Evolutionary conservation across 2,888 invertebrate species (phyloP).

Genomic region (Coenonympha glycerion): DNA sequence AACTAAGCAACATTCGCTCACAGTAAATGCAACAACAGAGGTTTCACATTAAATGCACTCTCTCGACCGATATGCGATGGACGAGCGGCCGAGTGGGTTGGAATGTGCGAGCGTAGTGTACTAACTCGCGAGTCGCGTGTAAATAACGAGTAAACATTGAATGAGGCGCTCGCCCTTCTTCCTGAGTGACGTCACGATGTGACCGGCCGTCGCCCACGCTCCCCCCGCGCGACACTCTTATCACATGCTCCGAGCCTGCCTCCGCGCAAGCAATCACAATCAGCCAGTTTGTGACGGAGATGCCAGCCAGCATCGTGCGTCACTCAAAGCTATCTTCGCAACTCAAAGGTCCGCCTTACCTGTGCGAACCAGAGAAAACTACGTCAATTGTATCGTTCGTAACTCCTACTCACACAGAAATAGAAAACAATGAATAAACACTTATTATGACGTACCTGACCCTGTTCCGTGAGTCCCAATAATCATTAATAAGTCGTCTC

Average conservation of each 20-base stretch:
- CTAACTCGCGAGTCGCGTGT: slow-evolving; percentile 58
- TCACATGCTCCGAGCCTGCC: slow-evolving; percentile 39
- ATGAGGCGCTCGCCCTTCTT: slow-evolving; percentile 52
- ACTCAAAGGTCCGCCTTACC: slow-evolving; percentile 39
- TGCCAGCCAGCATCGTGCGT: slow-evolving; percentile 51
- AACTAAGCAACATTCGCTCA: slow-evolving; percentile 47
- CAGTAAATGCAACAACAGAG: slow-evolving; percentile 48
- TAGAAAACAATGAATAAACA: slow-evolving; percentile 55
- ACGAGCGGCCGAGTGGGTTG: slow-evolving; percentile 49
- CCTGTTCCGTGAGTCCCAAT: slow-evolving; percentile 60
- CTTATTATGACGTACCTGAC: slow-evolving; percentile 65
- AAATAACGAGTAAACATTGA: slow-evolving; percentile 66
- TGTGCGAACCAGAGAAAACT: slow-evolving; percentile 33
- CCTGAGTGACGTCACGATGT: slow-evolving; percentile 59
- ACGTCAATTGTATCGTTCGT: slow-evolving; percentile 45
- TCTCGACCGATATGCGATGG: slow-evolving; percentile 39
- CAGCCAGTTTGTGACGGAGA: slow-evolving; percentile 31
- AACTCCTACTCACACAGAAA: slow-evolving; percentile 47
- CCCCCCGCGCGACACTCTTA: slow-evolving; percentile 37
- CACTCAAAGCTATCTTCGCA: slow-evolving; percentile 35
- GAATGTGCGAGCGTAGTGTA: slow-evolving; percentile 71
- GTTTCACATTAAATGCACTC: slow-evolving; percentile 66
- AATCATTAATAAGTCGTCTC: slow-evolving; percentile 68
- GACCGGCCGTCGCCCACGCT: slow-evolving; percentile 45
- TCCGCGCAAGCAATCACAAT: slow-evolving; percentile 33